phyloP scores from a whole-genome alignment of 2,888 invertebrate species.

The Agrotis puta region DNA sequence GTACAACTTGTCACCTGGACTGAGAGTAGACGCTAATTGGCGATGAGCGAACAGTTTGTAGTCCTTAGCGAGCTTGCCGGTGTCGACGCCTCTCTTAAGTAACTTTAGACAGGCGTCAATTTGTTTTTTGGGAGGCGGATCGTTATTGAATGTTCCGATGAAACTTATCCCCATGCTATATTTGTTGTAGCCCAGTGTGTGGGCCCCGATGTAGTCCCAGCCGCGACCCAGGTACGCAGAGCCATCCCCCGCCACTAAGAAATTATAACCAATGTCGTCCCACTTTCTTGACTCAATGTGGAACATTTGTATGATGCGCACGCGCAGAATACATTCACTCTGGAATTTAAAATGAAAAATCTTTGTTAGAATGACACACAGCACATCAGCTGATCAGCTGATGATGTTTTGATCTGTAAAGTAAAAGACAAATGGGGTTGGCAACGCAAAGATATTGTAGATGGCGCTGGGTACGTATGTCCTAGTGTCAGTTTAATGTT shows the following conservation, averaged over 20 bases:
- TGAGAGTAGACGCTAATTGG: slow-evolving; percentile 92
- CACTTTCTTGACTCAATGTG: slow-evolving; percentile 93
- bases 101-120: slow-evolving; percentile 92
- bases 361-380: background rate
- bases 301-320: slow-evolving; percentile 92
- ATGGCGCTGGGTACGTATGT: too few species aligned
- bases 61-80: slow-evolving; percentile 91
- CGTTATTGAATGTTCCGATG: slow-evolving; percentile 93
- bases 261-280: slow-evolving; percentile 94
- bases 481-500: too few species aligned
- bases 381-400: too few species aligned
- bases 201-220: slow-evolving; percentile 94
- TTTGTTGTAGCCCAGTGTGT: slow-evolving; percentile 92
- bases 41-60: slow-evolving; percentile 93
- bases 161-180: slow-evolving; percentile 93
- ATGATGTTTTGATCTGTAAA: background rate
- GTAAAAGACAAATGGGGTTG: background rate
- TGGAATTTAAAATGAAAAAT: slow-evolving; percentile 73
- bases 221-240: slow-evolving; percentile 94
- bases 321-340: slow-evolving; percentile 91
- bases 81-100: slow-evolving; percentile 91
- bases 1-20: slow-evolving; percentile 93
- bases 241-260: slow-evolving; percentile 95
- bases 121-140: slow-evolving; percentile 88
- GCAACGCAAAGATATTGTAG: too few species aligned